Conservation (phyloP, 2,113 vertebrate genomes). For the Agapornis roseicollis region DNA sequence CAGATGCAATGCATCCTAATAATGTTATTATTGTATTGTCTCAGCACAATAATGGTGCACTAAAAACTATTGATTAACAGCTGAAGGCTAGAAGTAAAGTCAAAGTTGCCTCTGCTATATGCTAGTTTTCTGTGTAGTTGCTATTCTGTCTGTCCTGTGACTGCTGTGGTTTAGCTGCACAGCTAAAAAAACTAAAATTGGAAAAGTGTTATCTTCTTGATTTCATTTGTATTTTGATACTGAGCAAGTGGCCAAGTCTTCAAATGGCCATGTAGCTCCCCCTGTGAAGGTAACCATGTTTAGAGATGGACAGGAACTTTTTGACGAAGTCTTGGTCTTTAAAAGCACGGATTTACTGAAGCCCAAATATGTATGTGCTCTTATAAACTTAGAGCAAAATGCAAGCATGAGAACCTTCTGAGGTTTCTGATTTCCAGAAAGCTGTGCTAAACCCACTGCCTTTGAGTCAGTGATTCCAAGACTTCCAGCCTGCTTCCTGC, state of each 20-base stretch:
- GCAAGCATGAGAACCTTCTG: background rate
- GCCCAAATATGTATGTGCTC: background rate
- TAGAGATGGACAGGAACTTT: background rate
- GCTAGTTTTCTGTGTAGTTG: background rate
- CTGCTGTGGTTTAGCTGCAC: background rate
- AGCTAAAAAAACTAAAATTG: background rate
- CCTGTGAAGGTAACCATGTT: rapidly evolving
- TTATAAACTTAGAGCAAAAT: background rate
- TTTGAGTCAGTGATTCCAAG: background rate
- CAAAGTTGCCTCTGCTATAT: background rate
- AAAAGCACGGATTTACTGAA: background rate
- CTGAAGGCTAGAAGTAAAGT: background rate
- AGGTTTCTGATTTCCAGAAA: background rate
- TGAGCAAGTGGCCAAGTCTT: background rate
- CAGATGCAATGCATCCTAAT: background rate
- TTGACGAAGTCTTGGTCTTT: background rate
- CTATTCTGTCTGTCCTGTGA: background rate
- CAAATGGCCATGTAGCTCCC: background rate
- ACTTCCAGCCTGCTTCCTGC: background rate
- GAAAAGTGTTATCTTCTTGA: background rate
- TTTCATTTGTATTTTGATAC: background rate
- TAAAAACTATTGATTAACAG: background rate
- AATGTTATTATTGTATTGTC: background rate
- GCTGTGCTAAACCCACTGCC: background rate
- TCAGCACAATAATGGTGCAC: background rate